phyloP scores from a whole-genome alignment of 1,140 invertebrate genomes.

The Drosophila serrata region DNA sequence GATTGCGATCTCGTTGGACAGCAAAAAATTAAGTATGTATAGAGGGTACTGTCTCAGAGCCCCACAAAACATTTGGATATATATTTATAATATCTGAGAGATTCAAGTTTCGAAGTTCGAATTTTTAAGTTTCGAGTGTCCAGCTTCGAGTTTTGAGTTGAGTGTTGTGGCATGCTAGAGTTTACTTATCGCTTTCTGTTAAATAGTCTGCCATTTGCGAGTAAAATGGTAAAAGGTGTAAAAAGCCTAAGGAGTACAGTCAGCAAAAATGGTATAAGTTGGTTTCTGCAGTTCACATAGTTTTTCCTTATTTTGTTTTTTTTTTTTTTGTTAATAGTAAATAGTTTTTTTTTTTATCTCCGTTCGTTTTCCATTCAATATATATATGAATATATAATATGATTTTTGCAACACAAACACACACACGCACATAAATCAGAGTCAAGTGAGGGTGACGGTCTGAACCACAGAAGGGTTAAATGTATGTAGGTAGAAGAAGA shows the following conservation, averaged over 20 bases:
- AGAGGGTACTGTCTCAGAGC: constrained; percentile 22
- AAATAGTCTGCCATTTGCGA: constrained; percentile 72
- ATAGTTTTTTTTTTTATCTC: constrained; percentile 11
- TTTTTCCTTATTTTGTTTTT: constrained; percentile 9
- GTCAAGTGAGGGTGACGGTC: constrained; percentile 26
- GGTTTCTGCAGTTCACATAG: constrained; percentile 51
- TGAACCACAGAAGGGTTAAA: constrained; percentile 45
- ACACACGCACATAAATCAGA: constrained; percentile 32
- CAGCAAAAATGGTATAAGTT: constrained; percentile 83
- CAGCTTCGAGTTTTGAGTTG: constrained; percentile 12
- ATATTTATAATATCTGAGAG: constrained; percentile 11
- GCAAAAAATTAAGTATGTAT: constrained; percentile 28
- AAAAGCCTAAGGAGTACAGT: constrained; percentile 82
- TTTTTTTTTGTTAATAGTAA: constrained; percentile 6
- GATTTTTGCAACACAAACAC: constrained; percentile 6
- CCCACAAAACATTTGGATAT: constrained; percentile 11
- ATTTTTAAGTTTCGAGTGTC: background rate
- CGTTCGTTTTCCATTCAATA: constrained; percentile 18
- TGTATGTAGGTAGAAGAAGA: constrained; percentile 28
- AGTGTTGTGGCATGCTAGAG: constrained; percentile 57
- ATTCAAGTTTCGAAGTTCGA: background rate
- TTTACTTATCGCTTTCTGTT: constrained; percentile 39
- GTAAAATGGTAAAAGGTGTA: constrained; percentile 82
- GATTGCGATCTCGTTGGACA: constrained; percentile 21
- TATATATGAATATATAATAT: constrained; percentile 22